These are phyloP conservation scores for Blastobasis adustella DNA, from an alignment of 2,888 invertebrate species.

Conservation along the genomic window DNA sequence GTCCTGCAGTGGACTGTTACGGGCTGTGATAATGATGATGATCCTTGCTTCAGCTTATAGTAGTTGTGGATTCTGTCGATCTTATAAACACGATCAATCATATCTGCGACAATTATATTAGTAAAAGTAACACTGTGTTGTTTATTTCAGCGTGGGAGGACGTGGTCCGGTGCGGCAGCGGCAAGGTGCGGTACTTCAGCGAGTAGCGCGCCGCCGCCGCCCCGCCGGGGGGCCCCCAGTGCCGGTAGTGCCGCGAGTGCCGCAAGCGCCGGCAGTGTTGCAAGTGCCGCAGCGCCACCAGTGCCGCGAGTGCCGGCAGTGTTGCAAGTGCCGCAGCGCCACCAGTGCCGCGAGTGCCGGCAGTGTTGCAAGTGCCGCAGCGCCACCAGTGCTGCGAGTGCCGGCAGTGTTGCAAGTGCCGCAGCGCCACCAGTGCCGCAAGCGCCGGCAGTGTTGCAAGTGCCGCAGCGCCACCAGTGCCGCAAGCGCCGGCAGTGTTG, in stretches of 20 bases:
- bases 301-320: background rate
- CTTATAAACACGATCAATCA: no score
- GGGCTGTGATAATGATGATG: no score
- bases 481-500: slow-evolving; percentile 5
- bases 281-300: background rate
- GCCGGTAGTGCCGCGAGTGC: background rate
- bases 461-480: background rate
- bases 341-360: background rate
- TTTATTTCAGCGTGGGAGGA: slow-evolving; percentile 83
- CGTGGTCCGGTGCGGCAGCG: slow-evolving; percentile 69
- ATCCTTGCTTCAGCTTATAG: no score
- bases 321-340: no score
- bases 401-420: background rate
- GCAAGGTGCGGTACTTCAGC: slow-evolving; percentile 65
- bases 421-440: background rate
- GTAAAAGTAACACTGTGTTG: background rate
- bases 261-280: background rate
- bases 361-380: no score
- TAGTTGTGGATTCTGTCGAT: no score
- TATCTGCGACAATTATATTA: no score
- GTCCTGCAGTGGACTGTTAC: no score
- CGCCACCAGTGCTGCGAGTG: background rate
- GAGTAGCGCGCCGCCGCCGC: slow-evolving; percentile 34
- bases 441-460: background rate
- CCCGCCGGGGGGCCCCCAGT: background rate